A percentile compares a stretch with the other conserved stretches of the same genome.
These are phyloP conservation scores for Antrozous pallidus DNA, from an alignment of 2,797 vertebrate genomes.

Conservation along the genomic window DNA sequence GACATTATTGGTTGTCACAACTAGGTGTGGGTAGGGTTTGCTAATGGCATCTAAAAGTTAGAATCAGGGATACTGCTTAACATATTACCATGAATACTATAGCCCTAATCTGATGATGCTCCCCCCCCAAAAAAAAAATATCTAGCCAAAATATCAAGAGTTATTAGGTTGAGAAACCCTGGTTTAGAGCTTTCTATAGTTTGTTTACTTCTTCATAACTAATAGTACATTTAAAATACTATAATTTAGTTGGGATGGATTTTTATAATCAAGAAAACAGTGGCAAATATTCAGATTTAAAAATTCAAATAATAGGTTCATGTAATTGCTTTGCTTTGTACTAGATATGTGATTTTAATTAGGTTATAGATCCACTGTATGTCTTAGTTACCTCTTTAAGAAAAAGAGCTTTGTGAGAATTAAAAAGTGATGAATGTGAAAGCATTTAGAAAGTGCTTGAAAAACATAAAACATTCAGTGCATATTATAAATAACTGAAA, in stretches of 20 bases:
- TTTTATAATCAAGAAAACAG: constrained; percentile 33
- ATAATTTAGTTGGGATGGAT: neutral
- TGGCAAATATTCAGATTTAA: constrained; percentile 24
- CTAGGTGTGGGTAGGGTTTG: neutral
- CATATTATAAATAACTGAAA: constrained; percentile 42
- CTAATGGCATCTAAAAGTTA: neutral
- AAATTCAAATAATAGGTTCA: constrained; percentile 9
- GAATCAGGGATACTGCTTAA: neutral
- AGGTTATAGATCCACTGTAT: neutral
- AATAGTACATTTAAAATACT: neutral
- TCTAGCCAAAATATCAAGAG: neutral
- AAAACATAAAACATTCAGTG: constrained; percentile 10
- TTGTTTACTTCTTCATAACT: constrained; percentile 25
- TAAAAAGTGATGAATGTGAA: constrained; percentile 11
- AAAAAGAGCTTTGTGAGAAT: constrained; percentile 2
- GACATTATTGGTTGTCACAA: neutral
- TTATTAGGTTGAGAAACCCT: neutral
- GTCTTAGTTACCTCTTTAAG: neutral
- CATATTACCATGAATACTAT: neutral
- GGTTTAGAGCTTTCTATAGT: neutral
- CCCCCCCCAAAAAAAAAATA: neutral
- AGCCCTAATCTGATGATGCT: neutral
- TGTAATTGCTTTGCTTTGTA: constrained; percentile 36
- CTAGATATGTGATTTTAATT: neutral
- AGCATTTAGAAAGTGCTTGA: neutral